Evolutionary conservation across 2,888 invertebrate genomes (phyloP), one percentile per base, ranked within the genome.

Genomic region (Lathronympha strigana): DNA sequence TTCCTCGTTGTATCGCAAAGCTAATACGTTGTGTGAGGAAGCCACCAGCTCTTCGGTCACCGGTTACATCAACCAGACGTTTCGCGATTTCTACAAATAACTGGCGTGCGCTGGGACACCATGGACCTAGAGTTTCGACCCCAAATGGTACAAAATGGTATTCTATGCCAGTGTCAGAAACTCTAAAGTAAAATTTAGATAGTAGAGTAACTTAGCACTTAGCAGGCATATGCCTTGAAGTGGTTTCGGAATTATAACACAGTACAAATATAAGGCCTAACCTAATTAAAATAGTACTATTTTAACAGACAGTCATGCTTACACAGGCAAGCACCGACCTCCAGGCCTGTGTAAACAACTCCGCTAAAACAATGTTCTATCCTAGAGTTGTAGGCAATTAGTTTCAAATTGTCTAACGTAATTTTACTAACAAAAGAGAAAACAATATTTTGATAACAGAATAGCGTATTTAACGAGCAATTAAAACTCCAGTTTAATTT

Each of bases 241-340:
- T 15, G 17, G 38, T 15, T 38, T 33, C 5, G 33, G 3, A 33
- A 33, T 33, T 13, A 33, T 33, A 9, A 33, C n/a, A 38, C 38
- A 15, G 4, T 2, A 17, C 40, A 40, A 40, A 19, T 8, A 11
- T 33, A 33, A 11, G 33, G 4, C 11, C 5, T 36, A 17, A 23
- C 19, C 19, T 21, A 33, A 53, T 53, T 33, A 36, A 8, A 28
- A n/a, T 36, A 55, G 55, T 40, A 4, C 17, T 55, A 40, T 28
- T 55, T 28, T 43, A 25, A 43, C 25, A 53, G 11, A 11, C 19
- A 54, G 31, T 31, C n/a, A 15, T n/a, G 15, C 23, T 51, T 51
- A 31, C 31, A 28, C 4, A 13, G 28, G 28, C 25, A 25, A 25
- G 17, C 4, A 15, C 17, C n/a, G 40, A 5, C 38, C 6, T 50